Evolutionary conservation across 2,797 vertebrate genomes (phyloP), one percentile per base, ranked within the genome.

Genomic region (Melanogrammus aeglefinus): DNA sequence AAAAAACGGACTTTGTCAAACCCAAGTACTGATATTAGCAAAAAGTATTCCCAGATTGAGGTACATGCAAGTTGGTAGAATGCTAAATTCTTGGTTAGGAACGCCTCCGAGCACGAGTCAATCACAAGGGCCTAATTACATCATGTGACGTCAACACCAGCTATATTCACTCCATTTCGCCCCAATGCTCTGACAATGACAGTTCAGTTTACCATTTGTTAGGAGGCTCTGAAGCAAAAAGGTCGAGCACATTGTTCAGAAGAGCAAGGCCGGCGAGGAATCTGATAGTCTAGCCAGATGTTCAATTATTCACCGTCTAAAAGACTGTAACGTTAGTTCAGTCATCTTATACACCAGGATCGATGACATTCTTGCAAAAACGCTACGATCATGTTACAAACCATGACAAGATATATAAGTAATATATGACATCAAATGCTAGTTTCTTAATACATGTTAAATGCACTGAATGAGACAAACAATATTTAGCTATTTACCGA

Each of bases 101-200:
- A 18, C 69, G 69, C 69, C 31, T 13, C 2, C 27, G 83, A 88
- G 78, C 92, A 92, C 91, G 91, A 89, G 93, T 77, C 70, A 6
- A 90, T 91, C 92, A 90, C 92, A 86, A 90, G 92, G 90, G 87
- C 85, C 79, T 89, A 29, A 78, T 80, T 63, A 41, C 82, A 88
- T 91, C 93, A 93, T 86, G 91, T 91, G 92, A 93, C 86, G 70
- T 90, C 88, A 91, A 88, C 86, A 89, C 31, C 33, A 21, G 38
- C 72, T 24, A 47, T 77, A 86, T 78, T 80, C 29, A 29, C 66
- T 24, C 29, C n/a, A 70, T 6, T 29, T 14, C 29, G 51, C 33
- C 41, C 14, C 51, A 3, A 27, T 4, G 75, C 35, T 12, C 16
- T 36, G 74, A 36, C 51, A 41, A 6, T 24, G 66, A 84, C 86